Evolutionary conservation across 2,113 vertebrate species (phyloP), one percentile per base, ranked within the genome.

Genomic region (Oceanodroma tethys): DNA sequence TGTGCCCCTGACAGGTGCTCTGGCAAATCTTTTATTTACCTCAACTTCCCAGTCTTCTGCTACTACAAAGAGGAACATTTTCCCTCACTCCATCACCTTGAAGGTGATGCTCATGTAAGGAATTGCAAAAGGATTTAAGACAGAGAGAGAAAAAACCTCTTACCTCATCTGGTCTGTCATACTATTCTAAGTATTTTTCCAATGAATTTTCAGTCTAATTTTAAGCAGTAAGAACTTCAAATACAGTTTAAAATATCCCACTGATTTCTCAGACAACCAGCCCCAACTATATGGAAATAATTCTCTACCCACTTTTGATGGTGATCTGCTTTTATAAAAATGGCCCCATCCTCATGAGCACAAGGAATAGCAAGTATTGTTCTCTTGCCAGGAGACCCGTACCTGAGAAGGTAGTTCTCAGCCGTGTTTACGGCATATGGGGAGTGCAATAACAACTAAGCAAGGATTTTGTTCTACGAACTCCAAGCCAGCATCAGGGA

Each of bases 1-100:
- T 72, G n/a, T 63, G 79, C 11, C 26, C 26, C 74, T 86, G 72
- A 95, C 48, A 93, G 83, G 45, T 20, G 21, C 29, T 91, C 38
- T 16, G 45, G 81, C 27, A 94, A 63, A 90, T 67, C 43, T 95
- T 97, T 60, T 36, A 52, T 93, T 97, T 96, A 59, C 56, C 32
- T 56, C 87, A 76, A 16, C 26, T 89, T 92, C 79, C 60, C 7
- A 7, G 40, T 58, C 68, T 93, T 86, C n/a, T 89, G 50, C 70
- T 93, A 53, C 45, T 90, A 82, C 71, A 91, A 83, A 96, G 52
- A 87, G 36, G 25, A 90, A 72, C 16, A 19, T n/a, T 85, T 43
- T 93, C 52, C 27, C 73, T 91, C 47, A 26, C 23, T 83, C 21
- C 18, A 80, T 59, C 30, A 65, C 80, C 58, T 58, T 74, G 74